Conservation (phyloP, 2,888 invertebrate species). For the Mycalesis mineus region DNA sequence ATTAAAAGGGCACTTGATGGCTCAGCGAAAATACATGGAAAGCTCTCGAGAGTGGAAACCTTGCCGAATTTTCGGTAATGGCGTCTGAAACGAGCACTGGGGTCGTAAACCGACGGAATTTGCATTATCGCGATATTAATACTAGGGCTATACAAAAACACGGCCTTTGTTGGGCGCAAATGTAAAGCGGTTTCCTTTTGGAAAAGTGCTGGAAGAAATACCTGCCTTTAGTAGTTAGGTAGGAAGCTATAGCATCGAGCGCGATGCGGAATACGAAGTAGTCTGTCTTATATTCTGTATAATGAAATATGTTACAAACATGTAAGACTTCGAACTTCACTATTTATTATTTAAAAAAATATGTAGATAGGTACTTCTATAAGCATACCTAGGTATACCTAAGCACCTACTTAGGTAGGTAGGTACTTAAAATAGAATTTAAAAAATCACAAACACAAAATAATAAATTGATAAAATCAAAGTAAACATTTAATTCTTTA, state of each 20-base stretch:
- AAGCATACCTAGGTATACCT: too few species aligned
- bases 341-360: too few species aligned
- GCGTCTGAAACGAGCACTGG: constrained; percentile 47
- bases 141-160: constrained; percentile 49
- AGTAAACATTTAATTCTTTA: too few species aligned
- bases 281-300: not conserved
- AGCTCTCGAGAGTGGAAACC: constrained; percentile 54
- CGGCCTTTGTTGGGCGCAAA: constrained; percentile 35
- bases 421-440: too few species aligned
- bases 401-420: too few species aligned
- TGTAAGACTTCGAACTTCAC: too few species aligned
- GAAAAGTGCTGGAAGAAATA: constrained; percentile 33
- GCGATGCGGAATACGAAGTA: not conserved
- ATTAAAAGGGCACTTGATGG: constrained; percentile 45
- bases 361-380: too few species aligned
- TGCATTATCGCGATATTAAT: constrained; percentile 66
- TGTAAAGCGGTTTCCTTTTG: constrained; percentile 30
- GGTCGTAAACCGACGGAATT: constrained; percentile 54
- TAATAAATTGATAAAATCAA: too few species aligned
- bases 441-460: too few species aligned
- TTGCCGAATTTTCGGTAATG: constrained; percentile 61
- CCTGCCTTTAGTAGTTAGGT: constrained; percentile 14
- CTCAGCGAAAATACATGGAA: constrained; percentile 50
- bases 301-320: not conserved
- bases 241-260: not conserved